Percentiles rank a stretch among this genome's conserved stretches.
phyloP scores from a whole-genome alignment of 2,888 invertebrate species.

The Thelaira solivaga region DNA sequence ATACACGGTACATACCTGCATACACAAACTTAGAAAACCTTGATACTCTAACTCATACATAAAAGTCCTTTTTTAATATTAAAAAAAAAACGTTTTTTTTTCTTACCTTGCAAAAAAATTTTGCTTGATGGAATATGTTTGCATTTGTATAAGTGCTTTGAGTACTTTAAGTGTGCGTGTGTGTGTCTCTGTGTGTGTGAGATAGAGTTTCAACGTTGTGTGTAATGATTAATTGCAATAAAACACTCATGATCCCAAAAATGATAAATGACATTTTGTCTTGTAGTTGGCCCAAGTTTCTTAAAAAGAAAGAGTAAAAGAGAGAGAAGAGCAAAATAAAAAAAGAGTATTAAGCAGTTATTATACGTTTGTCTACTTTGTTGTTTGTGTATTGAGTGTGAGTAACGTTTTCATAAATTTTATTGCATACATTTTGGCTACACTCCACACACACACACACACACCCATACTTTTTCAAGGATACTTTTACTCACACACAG shows the following conservation, averaged over 20 bases:
- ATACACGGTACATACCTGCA: too few relatives aligned
- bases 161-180: not conserved
- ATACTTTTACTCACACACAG: not conserved
- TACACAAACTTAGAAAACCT: too few relatives aligned
- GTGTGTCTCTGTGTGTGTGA: not conserved
- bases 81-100: not conserved
- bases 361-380: not conserved
- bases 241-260: constrained; percentile 74
- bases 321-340: not conserved
- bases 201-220: constrained; percentile 62
- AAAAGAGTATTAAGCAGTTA: not conserved
- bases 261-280: constrained; percentile 73
- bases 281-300: constrained; percentile 50
- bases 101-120: constrained; percentile 40
- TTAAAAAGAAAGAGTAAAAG: too few relatives aligned
- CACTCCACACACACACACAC: not conserved
- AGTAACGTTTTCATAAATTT: constrained; percentile 42
- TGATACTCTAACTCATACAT: not conserved
- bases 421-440: constrained; percentile 32
- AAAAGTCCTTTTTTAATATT: not conserved
- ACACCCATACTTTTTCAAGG: not conserved
- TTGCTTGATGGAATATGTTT: constrained; percentile 34
- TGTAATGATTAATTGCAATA: constrained; percentile 75
- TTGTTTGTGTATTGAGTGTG: constrained; percentile 10
- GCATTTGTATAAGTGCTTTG: constrained; percentile 15